Percentiles rank a stretch among this genome's conserved stretches.
These are phyloP conservation scores for Chionis minor DNA, from an alignment of 2,113 vertebrate genomes.

Conservation along the genomic window DNA sequence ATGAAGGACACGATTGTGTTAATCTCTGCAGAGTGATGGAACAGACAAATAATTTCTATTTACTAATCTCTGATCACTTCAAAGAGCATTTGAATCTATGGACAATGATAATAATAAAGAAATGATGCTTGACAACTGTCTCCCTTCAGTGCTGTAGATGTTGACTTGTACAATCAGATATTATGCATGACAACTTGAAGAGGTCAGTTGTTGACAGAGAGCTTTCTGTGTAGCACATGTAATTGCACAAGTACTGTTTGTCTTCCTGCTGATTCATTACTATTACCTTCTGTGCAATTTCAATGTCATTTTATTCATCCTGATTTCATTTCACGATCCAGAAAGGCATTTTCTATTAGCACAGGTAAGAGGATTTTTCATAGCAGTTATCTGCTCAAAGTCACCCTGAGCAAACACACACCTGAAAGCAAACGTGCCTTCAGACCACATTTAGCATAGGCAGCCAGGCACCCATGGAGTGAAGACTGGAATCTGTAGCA, in stretches of 20 bases:
- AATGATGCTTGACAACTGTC: conserved; percentile 10
- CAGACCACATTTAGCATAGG: not conserved
- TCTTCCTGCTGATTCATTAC: conserved; percentile 48
- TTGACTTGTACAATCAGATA: conserved; percentile 12
- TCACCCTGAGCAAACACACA: conserved; percentile 1
- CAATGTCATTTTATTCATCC: conserved; percentile 8
- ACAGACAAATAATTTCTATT: conserved; percentile 12
- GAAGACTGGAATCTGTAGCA: not conserved
- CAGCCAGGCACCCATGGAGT: not conserved
- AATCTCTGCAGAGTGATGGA: not conserved
- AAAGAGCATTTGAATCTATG: not conserved
- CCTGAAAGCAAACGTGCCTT: not conserved
- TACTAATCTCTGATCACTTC: conserved; percentile 36
- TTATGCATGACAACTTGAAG: conserved; percentile 38
- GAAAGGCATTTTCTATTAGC: not conserved
- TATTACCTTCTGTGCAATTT: conserved; percentile 44
- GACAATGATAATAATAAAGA: conserved; percentile 43
- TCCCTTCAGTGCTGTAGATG: not conserved
- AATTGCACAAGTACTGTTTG: conserved; percentile 37
- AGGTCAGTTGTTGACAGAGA: conserved; percentile 29
- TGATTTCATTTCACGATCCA: conserved; percentile 30
- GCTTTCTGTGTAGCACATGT: not conserved
- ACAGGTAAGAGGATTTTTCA: conserved; percentile 44
- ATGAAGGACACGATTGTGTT: not conserved
- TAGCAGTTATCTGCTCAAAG: conserved; percentile 21